Conservation (phyloP, 2,888 invertebrate species). For the Villa cingulata region DNA sequence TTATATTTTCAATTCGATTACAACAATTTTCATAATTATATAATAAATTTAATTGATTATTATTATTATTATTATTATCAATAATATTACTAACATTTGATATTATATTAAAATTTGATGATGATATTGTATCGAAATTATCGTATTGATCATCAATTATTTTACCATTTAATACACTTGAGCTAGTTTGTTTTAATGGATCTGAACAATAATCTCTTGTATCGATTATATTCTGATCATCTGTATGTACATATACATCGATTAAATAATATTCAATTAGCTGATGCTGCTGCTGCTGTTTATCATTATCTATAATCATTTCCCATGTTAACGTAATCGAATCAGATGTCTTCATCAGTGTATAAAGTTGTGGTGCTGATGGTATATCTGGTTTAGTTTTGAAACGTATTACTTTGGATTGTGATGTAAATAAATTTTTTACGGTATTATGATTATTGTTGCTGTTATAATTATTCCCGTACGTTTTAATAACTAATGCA, state of each 20-base stretch:
- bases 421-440: constrained; percentile 31
- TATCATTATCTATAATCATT: constrained; percentile 35
- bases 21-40: constrained; percentile 28
- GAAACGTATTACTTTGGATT: neutral
- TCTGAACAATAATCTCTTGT: constrained; percentile 40
- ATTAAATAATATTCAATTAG: constrained; percentile 30
- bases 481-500: constrained; percentile 57
- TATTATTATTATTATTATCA: neutral
- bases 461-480: constrained; percentile 39
- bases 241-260: constrained; percentile 26
- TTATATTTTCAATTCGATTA: constrained; percentile 17
- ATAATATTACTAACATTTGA: too few relatives aligned
- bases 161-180: too few relatives aligned
- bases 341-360: constrained; percentile 25
- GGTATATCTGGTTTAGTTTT: constrained; percentile 46
- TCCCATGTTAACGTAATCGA: constrained; percentile 43
- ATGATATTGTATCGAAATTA: constrained; percentile 13
- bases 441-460: constrained; percentile 23
- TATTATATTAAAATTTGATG: too few relatives aligned
- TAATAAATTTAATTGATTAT: constrained; percentile 6
- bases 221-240: constrained; percentile 34
- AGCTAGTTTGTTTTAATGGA: constrained; percentile 19
- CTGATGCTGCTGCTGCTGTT: constrained; percentile 21
- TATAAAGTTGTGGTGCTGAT: constrained; percentile 21
- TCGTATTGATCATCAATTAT: constrained; percentile 13